Base-by-base conservation (phyloP, 37 sponge, comb jelly and placozoan species). In the Haliclona indistincta region DNA sequence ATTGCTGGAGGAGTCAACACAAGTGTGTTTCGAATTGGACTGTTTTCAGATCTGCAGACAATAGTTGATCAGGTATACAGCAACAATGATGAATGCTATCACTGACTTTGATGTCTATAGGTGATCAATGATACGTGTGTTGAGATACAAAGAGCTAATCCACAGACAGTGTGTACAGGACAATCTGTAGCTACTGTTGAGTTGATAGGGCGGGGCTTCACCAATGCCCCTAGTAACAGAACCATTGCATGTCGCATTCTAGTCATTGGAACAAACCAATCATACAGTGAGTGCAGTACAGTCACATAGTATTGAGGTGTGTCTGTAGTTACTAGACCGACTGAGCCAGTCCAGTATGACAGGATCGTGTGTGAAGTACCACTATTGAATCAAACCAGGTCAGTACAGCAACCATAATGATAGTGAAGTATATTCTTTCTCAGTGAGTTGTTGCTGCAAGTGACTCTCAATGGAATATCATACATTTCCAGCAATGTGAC, bases 381-480 rank as follows among this genome's bases (percentile, higher is more conserved):
- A 4, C n/a, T 28, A 3, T 72, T 72, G 36, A 29, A 25, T 11
- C 25, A 6, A 10, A 32, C 58, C 19, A 40, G 56, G 73, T 72
- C 19, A 72, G 73, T 49, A 32, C n/a, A 54, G 49, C 13, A 17
- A 47, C 49, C 8, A 8, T 47, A 47, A 17, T 17, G 49, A 47
- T 13, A 17, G 49, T 13, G 8, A 47, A 17, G 49, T 65, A 10
- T 37, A 4, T 15, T 30, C 38, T 45, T 4, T 41, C 17, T 11
- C 33, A 69, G 70, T 43, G 39, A 69, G 30, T 47, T 79, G 30
- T 29, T 79, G 43, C 56, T 83, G 3, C 71, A 83, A 58, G 64
- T 83, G 11, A 67, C 77, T 26, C 77, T 83, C 30, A 45, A 83
- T 75, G 77, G 84, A 11, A 56, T 65, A 33, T 54, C 84, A 15